These are phyloP conservation scores for Girardinus metallicus DNA, from an alignment of 2,797 vertebrate genomes.

Conservation along the genomic window DNA sequence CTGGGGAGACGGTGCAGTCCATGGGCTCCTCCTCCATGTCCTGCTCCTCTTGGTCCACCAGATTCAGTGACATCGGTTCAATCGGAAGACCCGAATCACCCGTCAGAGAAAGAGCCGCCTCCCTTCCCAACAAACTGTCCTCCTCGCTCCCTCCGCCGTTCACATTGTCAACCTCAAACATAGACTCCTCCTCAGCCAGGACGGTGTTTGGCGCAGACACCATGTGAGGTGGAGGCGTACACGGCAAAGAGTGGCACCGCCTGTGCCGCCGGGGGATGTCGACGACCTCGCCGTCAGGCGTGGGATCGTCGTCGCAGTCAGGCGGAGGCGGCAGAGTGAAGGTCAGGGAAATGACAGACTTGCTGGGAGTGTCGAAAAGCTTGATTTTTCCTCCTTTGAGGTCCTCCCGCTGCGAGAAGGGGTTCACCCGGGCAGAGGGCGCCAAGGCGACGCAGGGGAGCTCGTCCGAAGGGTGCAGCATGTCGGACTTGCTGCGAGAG, in stretches of 20 bases:
- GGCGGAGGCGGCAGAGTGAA: slow-evolving; percentile 85
- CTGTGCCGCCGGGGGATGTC: slow-evolving; percentile 71
- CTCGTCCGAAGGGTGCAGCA: slow-evolving; percentile 76
- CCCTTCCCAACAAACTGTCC: slow-evolving; percentile 24
- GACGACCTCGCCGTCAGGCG: slow-evolving; percentile 57
- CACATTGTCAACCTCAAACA: background rate
- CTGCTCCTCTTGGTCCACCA: slow-evolving; percentile 41
- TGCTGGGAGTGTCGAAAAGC: slow-evolving; percentile 93
- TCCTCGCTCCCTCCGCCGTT: slow-evolving; percentile 18
- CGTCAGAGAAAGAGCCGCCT: background rate
- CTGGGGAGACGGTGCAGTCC: slow-evolving; percentile 84
- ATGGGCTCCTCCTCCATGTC: slow-evolving; percentile 70
- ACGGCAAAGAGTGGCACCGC: slow-evolving; percentile 89
- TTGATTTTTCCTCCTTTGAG: slow-evolving; percentile 96
- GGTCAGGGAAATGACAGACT: slow-evolving; percentile 89
- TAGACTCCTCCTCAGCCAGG: slow-evolving; percentile 38
- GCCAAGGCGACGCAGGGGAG: slow-evolving; percentile 49
- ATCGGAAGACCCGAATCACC: slow-evolving; percentile 77
- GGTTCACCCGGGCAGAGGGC: slow-evolving; percentile 85
- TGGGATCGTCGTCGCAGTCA: slow-evolving; percentile 67
- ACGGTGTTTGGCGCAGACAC: slow-evolving; percentile 58
- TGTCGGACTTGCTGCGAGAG: slow-evolving; percentile 88
- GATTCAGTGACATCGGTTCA: slow-evolving; percentile 62
- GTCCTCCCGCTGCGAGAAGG: slow-evolving; percentile 94
- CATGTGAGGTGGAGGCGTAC: slow-evolving; percentile 85